These are phyloP conservation scores for Bambusicola thoracicus DNA, from an alignment of 2,113 vertebrate species.

Conservation along the genomic window DNA sequence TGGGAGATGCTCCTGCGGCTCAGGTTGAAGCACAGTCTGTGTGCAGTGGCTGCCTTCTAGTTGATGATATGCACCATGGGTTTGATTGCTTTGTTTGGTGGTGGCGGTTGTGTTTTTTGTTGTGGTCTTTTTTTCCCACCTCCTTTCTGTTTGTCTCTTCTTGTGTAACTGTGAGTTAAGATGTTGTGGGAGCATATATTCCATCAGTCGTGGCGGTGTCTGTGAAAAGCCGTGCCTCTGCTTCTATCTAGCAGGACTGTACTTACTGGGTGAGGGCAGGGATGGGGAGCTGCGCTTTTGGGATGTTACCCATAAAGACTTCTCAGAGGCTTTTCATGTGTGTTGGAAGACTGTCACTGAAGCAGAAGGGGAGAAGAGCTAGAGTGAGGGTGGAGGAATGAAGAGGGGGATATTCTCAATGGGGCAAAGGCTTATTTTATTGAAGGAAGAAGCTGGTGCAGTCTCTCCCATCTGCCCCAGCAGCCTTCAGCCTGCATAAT, in stretches of 20 bases:
- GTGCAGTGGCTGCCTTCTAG: background rate
- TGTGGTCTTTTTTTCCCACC: background rate
- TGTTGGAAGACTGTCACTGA: background rate
- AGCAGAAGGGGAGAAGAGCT: background rate
- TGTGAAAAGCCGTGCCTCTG: background rate
- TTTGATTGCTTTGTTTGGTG: background rate
- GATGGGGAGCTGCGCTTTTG: background rate
- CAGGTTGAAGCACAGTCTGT: background rate
- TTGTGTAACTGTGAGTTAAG: rapidly evolving
- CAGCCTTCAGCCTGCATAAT: background rate
- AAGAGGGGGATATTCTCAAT: background rate
- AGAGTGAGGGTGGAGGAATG: background rate
- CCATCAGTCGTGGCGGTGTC: background rate
- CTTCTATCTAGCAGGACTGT: background rate
- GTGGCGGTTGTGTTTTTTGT: no score
- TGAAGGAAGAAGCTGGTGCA: background rate
- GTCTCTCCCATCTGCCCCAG: background rate
- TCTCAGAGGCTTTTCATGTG: background rate
- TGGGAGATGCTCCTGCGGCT: background rate
- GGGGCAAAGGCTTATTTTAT: background rate
- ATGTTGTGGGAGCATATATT: background rate
- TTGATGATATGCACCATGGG: background rate
- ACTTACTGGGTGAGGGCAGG: background rate
- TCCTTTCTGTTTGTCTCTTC: background rate
- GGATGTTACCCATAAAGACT: background rate